Evolutionary conservation across 2,797 vertebrate species (phyloP).

Genomic region (Coregonus ussuriensis): DNA sequence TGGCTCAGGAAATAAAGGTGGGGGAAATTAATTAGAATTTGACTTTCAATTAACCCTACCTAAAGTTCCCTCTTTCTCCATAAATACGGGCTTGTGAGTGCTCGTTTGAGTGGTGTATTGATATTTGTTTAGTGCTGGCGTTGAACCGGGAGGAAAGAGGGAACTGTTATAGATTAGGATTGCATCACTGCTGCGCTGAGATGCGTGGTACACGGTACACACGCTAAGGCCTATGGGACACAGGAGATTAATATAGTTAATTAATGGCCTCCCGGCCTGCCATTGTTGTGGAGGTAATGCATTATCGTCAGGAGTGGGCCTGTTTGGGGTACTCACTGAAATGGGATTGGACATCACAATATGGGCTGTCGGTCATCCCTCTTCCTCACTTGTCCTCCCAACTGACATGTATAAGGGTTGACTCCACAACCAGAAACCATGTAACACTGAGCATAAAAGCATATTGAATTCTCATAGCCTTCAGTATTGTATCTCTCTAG

Average conservation of each 20-base stretch:
- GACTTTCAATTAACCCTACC: slow-evolving; percentile 86
- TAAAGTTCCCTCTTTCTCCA: slow-evolving; percentile 75
- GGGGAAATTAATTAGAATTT: slow-evolving; percentile 83
- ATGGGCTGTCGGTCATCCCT: slow-evolving; percentile 69
- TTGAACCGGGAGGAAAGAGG: slow-evolving; percentile 63
- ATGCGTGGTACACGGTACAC: slow-evolving; percentile 55
- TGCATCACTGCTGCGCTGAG: slow-evolving; percentile 71
- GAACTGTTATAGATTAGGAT: slow-evolving; percentile 73
- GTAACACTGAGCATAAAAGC: neutral
- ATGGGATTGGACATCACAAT: slow-evolving; percentile 78
- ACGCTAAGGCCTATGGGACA: slow-evolving; percentile 69
- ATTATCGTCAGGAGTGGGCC: slow-evolving; percentile 73
- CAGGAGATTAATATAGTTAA: slow-evolving; percentile 78
- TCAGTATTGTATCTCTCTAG: neutral
- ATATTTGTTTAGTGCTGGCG: slow-evolving; percentile 82
- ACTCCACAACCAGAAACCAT: slow-evolving; percentile 54
- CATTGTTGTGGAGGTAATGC: slow-evolving; percentile 78
- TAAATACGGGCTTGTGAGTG: slow-evolving; percentile 79
- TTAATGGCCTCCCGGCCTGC: slow-evolving; percentile 66
- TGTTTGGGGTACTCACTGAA: slow-evolving; percentile 75
- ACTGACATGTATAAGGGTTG: slow-evolving; percentile 69
- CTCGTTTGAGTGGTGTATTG: slow-evolving; percentile 76
- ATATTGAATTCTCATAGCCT: neutral
- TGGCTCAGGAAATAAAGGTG: slow-evolving; percentile 77
- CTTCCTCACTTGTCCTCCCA: slow-evolving; percentile 72